These are phyloP conservation scores for Plecturocebus donacophilus DNA, from an alignment of 2,113 vertebrate genomes.

Conservation along the genomic window DNA sequence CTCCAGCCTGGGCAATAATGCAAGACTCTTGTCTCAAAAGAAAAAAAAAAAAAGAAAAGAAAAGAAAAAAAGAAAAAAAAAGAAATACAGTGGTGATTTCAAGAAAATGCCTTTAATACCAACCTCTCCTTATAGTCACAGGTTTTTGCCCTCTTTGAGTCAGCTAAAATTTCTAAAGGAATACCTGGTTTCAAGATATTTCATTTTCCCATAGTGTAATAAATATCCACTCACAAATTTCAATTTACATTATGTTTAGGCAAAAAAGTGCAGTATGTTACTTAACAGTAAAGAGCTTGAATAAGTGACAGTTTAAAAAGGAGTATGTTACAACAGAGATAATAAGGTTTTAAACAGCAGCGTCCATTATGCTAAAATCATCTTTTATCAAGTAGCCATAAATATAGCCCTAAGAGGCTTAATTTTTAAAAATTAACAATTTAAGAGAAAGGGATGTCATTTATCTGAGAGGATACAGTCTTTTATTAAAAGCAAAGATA, in stretches of 20 bases:
- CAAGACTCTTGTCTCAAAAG: too few species aligned
- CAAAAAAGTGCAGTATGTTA: not conserved
- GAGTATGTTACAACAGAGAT: slow-evolving; percentile 36
- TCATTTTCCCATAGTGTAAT: slow-evolving; percentile 36
- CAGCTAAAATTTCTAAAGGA: slow-evolving; percentile 33
- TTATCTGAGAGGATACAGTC: not conserved
- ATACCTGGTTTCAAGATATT: slow-evolving; percentile 30
- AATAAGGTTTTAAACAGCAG: slow-evolving; percentile 38
- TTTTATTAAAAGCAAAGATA: slow-evolving; percentile 39
- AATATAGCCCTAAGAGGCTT: not conserved
- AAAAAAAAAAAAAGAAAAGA: slow-evolving; percentile 16
- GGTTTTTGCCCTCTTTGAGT: not conserved
- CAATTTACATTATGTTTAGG: slow-evolving; percentile 19
- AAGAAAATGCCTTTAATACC: slow-evolving; percentile 22
- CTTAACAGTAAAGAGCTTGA: slow-evolving; percentile 5
- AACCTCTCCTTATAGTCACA: slow-evolving; percentile 29
- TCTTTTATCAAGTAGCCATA: not conserved
- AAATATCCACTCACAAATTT: slow-evolving; percentile 50
- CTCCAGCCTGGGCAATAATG: too few species aligned
- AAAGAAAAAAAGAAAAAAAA: not conserved
- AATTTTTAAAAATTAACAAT: slow-evolving; percentile 44
- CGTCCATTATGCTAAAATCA: not conserved
- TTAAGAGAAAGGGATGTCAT: slow-evolving; percentile 20
- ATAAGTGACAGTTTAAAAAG: slow-evolving; percentile 38
- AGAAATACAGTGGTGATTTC: slow-evolving; percentile 23